phyloP scores from a whole-genome alignment of 2,113 vertebrate genomes.

The Eurystomus gularis region DNA sequence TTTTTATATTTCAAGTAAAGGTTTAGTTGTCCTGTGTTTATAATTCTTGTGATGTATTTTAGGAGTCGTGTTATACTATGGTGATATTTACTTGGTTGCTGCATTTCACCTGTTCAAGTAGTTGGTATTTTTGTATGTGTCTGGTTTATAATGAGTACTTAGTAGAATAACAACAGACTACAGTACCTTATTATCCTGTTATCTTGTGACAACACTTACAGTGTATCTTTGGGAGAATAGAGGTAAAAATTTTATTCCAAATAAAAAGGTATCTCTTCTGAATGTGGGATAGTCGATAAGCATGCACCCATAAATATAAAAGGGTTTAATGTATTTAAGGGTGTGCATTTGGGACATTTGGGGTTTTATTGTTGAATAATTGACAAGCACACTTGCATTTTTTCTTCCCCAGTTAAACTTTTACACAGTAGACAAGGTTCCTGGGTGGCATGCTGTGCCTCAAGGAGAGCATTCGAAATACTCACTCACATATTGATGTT shows the following conservation, averaged over 20 bases:
- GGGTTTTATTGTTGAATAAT: neutral
- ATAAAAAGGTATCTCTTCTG: conserved; percentile 26
- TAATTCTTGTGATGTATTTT: conserved; percentile 20
- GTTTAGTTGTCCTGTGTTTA: conserved; percentile 1
- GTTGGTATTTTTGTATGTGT: conserved; percentile 25
- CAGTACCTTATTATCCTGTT: conserved; percentile 65
- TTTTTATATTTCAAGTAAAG: conserved; percentile 49
- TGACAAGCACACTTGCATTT: neutral
- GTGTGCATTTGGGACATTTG: neutral
- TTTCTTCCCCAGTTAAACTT: neutral
- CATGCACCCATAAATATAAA: neutral
- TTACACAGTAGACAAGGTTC: neutral
- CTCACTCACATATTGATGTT: neutral
- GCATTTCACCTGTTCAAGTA: conserved; percentile 60
- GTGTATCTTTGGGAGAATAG: conserved; percentile 25
- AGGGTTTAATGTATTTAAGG: neutral
- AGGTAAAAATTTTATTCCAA: conserved; percentile 44
- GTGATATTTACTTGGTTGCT: conserved; percentile 49
- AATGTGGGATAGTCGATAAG: neutral
- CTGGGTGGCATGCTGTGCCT: neutral
- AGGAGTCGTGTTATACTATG: neutral
- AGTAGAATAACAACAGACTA: conserved; percentile 57
- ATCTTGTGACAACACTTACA: conserved; percentile 61
- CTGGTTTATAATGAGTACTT: conserved; percentile 67
- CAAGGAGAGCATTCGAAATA: neutral